These are phyloP conservation scores for Danio choprae DNA, from an alignment of 2,797 vertebrate genomes.

Conservation along the genomic window DNA sequence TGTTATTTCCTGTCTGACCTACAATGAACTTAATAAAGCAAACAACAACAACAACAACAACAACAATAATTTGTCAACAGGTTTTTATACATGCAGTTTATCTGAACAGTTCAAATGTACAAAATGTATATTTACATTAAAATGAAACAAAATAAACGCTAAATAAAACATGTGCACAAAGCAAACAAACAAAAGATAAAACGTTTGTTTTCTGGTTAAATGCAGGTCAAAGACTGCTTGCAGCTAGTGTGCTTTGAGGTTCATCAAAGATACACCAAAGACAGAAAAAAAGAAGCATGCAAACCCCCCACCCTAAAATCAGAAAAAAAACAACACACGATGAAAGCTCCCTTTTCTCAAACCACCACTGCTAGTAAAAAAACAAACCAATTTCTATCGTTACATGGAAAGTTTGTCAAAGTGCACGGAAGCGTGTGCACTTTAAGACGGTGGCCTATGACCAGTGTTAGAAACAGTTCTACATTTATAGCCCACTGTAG, in stretches of 20 bases:
- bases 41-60: too few relatives aligned
- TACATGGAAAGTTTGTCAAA: slow-evolving; percentile 21
- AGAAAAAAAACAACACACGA: not conserved
- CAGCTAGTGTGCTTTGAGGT: not conserved
- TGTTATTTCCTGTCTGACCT: too few relatives aligned
- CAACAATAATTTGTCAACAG: too few relatives aligned
- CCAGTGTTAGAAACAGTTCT: not conserved
- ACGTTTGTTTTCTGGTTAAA: not conserved
- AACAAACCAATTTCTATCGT: not conserved
- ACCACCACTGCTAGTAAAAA: slow-evolving; percentile 38
- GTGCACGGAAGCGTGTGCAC: not conserved
- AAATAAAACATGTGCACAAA: too few relatives aligned
- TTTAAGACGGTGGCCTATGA: not conserved
- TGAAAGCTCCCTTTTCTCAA: slow-evolving; percentile 23
- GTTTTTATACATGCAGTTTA: too few relatives aligned
- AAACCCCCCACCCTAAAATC: slow-evolving; percentile 12
- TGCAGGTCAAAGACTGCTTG: not conserved
- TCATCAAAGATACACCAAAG: slow-evolving; percentile 9
- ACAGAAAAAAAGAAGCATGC: not conserved
- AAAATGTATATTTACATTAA: too few relatives aligned
- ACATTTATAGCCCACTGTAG: not conserved
- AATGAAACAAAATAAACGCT: too few relatives aligned
- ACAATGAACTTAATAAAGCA: too few relatives aligned
- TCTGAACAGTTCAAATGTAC: too few relatives aligned
- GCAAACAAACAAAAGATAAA: not conserved